Evolutionary conservation across 1,140 invertebrate species (phyloP), one percentile per base, ranked within the genome.

Genomic region (Liolophura sinensis): DNA sequence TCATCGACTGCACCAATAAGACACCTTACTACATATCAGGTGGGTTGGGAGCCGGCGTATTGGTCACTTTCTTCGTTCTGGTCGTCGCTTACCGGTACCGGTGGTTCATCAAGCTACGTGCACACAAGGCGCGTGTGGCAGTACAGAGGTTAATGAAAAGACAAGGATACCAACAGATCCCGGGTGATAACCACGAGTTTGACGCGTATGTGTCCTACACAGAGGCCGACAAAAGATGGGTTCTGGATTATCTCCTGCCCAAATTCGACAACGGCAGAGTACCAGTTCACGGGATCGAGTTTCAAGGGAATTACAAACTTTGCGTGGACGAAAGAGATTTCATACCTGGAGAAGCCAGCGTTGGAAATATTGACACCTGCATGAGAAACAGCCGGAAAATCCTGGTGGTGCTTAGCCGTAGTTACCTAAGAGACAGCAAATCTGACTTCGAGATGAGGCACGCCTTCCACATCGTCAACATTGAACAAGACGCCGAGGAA

Each of bases 1-100:
- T 74, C 58, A 79, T 79, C 12, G 65, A 76, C 49, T 79, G 77
- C 62, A 25, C 65, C 14, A 60, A 70, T 47, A 73, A 74, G 48
- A 70, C 67, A 5, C 68, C 64, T 62, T 70, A 63, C 11, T 65
- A 73, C n/a, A 49, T 76, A 4, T 64, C 69, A 7, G 49, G 52
- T 1, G 25, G 57, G 31, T 65, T 65, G 1, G 57, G 22, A 7
- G 66, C 46, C 4, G 65, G 24, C 14, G 59, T 67, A 15, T 27
- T 71, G 0, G 0, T 75, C 31, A 40, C 74, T 9, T 31, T 66
- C 7, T 18, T 75, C 11, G 31, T 73, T 18, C 49, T 71, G 6
- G 24, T 20, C 15, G 16, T 66, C 6, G 22, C 69, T 22, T 77
- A 77, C 40, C 56, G 64, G n/a, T 72, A 73, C 9, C 64, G 75